These are phyloP conservation scores for Drosophila varians DNA, from an alignment of 1,140 invertebrate genomes.

Conservation along the genomic window DNA sequence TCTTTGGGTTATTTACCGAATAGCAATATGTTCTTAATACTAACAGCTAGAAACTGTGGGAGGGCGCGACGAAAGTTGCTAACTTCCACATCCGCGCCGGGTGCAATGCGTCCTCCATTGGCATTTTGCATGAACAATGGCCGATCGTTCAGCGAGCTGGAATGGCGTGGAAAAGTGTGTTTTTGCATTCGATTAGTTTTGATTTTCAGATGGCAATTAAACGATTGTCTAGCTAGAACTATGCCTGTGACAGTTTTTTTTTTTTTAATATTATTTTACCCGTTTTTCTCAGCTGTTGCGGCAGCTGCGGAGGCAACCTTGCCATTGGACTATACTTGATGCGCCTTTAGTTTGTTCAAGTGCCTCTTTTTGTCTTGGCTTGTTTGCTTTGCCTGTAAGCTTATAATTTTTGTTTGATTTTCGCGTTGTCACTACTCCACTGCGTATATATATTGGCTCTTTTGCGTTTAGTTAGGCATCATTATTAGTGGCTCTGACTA, in stretches of 20 bases:
- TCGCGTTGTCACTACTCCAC: conserved; percentile 1
- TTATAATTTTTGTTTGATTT: conserved; percentile 12
- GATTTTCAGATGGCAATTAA: conserved; percentile 20
- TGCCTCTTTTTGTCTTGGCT: conserved; percentile 6
- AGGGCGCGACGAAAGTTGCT: conserved; percentile 84
- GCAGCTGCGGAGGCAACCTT: conserved; percentile 26
- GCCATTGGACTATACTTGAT: conserved; percentile 61
- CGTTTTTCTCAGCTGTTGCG: conserved; percentile 65
- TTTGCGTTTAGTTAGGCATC: conserved; percentile 25
- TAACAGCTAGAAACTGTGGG: conserved; percentile 87
- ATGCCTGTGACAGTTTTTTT: neutral
- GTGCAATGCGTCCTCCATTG: conserved; percentile 50
- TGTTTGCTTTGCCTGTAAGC: neutral
- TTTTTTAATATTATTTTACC: conserved; percentile 42
- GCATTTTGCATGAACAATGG: conserved; percentile 81
- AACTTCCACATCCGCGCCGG: conserved; percentile 66
- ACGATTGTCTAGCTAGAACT: conserved; percentile 24
- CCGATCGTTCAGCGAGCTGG: conserved; percentile 72
- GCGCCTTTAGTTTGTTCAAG: conserved; percentile 19
- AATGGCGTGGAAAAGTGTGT: conserved; percentile 29
- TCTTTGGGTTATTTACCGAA: conserved; percentile 83
- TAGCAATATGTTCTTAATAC: conserved; percentile 87
- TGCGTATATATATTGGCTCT: neutral
- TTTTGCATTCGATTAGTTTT: conserved; percentile 26
- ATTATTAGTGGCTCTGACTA: conserved; percentile 23